Evolutionary conservation across 2,888 invertebrate species (phyloP).

Genomic region (Leptinotarsa peninsularis): DNA sequence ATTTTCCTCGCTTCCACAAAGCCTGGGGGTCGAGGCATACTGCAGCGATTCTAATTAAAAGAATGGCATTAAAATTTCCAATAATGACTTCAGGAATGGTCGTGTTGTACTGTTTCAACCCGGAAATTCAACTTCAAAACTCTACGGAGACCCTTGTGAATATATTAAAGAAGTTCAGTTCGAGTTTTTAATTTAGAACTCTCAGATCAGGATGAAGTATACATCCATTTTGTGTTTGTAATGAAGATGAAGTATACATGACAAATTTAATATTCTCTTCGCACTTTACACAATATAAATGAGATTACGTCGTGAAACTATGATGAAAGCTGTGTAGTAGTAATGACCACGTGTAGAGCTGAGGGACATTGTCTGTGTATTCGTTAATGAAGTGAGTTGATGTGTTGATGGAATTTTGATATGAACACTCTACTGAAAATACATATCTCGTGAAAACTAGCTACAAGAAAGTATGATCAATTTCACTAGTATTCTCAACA

Average conservation of each 20-base stretch:
- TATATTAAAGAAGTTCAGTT: conserved; percentile 48
- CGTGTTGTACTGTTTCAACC: conserved; percentile 34
- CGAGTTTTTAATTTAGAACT: conserved; percentile 47
- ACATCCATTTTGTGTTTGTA: conserved; percentile 45
- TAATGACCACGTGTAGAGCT: not conserved
- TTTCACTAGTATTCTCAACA: too few relatives aligned
- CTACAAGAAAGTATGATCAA: too few relatives aligned
- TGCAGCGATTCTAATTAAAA: conserved; percentile 49
- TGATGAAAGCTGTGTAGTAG: not conserved
- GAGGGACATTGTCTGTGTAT: not conserved
- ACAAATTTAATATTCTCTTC: conserved; percentile 34
- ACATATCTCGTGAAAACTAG: too few relatives aligned
- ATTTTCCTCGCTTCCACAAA: conserved; percentile 21
- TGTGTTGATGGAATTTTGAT: not conserved
- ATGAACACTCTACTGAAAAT: too few relatives aligned
- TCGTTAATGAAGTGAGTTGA: not conserved
- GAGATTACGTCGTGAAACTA: not conserved
- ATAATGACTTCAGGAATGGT: conserved; percentile 47
- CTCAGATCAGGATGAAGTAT: conserved; percentile 40
- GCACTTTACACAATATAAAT: not conserved
- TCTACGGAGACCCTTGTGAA: conserved; percentile 37
- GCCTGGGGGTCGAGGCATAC: conserved; percentile 38
- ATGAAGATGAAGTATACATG: conserved; percentile 44
- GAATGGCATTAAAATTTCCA: conserved; percentile 52
- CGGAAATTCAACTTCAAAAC: conserved; percentile 32